Base-by-base conservation (phyloP, 2,888 invertebrate species). In the Trissoscelio sp. region DNA sequence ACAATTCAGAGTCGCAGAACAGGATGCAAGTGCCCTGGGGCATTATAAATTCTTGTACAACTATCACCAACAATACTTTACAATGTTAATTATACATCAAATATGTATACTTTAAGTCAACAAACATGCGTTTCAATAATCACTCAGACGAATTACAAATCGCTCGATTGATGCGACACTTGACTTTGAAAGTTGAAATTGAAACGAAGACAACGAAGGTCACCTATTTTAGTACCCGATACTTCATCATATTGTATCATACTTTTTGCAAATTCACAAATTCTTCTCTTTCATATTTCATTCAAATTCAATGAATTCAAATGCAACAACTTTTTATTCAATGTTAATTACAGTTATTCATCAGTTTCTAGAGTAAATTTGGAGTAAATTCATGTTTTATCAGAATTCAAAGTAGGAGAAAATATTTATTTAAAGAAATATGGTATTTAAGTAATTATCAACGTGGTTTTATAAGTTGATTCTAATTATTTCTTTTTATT, bases 151-250 rank as follows among this genome's bases (percentile, higher is more conserved):
- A 28, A 46, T 46, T 14, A 12, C 48, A 22, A 34, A 51, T 64
- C 31, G 58, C 6, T 55, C 14, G 34, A 73, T 62, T 42, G 48
- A 48, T 46, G 31, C 55, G 39, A 64, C 57, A 31, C 60, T 74
- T 60, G 80, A 64, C 69, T 80, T 74, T 64, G 67, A 60, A 53
- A 31, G 46, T 67, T 73, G 18, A 66, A 74, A 18, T 31, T 39
- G 69, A 74, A 57, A 44, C 34, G 57, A 34, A 60, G 66, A 58
- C 79, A 58, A 53, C 57, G 66, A 81, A 81, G 81, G 81, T 81
- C 81, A 72, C 46, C 75, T 81, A 81, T 74, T 80, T 80, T 80
- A 6, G 70, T 64, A 70, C 31, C 42, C n/a, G 18, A 42, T 42
- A 11, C 9, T 28, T 5, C 16, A 9, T 37, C 6, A 31, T 31